A percentile compares a stretch with the other conserved stretches of the same genome.
Conservation (phyloP, 2,888 invertebrate species). For the Listrodromus nycthemerus region DNA sequence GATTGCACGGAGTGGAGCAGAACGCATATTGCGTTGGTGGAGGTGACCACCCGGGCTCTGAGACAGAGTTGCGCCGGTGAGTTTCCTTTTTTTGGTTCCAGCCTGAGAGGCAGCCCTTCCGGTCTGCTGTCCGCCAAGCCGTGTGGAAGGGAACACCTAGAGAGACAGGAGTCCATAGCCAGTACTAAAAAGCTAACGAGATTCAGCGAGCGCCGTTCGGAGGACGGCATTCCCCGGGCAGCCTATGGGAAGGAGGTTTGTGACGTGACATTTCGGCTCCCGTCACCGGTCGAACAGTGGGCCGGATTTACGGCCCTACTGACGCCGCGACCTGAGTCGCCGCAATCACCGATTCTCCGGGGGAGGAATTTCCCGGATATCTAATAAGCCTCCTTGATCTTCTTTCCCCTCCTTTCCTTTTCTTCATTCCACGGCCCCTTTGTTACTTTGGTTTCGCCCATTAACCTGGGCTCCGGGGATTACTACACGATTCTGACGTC, state of each 20-base stretch:
- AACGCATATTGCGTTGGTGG: background rate
- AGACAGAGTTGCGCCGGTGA: background rate
- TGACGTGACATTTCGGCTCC: too few relatives aligned
- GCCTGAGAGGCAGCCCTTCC: background rate
- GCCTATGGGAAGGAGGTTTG: background rate
- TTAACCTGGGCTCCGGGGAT: too few relatives aligned
- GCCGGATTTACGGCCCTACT: too few relatives aligned
- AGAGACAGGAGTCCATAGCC: background rate
- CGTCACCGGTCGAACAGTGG: too few relatives aligned
- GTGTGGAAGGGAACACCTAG: background rate
- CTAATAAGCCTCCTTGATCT: too few relatives aligned
- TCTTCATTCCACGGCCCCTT: too few relatives aligned
- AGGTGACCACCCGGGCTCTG: background rate
- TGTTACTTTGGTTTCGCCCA: too few relatives aligned
- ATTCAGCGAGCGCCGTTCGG: background rate
- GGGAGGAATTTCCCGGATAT: too few relatives aligned
- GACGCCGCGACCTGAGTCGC: too few relatives aligned
- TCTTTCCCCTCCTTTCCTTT: too few relatives aligned
- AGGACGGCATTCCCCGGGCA: background rate
- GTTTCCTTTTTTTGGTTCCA: background rate
- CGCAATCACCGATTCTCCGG: too few relatives aligned
- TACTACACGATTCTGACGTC: too few relatives aligned
- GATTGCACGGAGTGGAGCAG: background rate
- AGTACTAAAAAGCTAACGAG: background rate
- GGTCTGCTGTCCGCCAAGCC: background rate